Base-by-base conservation (phyloP, 1,140 invertebrate genomes). In the Carcinoscorpius rotundicauda region DNA sequence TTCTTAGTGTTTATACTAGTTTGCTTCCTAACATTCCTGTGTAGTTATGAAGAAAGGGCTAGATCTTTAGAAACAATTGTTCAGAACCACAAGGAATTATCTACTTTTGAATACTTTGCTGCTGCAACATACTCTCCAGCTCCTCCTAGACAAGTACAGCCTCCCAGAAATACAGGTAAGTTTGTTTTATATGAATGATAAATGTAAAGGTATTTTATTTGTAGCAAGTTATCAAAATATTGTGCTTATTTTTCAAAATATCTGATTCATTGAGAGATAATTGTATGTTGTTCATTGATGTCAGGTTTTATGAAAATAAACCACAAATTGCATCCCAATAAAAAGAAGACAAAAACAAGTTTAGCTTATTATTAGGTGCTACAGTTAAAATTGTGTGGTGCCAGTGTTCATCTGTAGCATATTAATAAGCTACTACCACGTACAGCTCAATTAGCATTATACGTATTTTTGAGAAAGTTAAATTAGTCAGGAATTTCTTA, bases 91-190 rank as follows among this genome's bases (percentile, higher is more conserved):
- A 91, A 90, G 76, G 87, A 89, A 73, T 83, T 85, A 56, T 87
- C 88, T 61, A 95, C 91, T 49, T 97, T 95, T 79, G 95, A 97
- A 79, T 87, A 92, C 62, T 94, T 94, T 76, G 85, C 89, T 66
- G 84, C 87, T 4, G 84, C 87, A 74, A 86, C 94, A 58, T 93
- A 88, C 76, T 87, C 86, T 69, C 91, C 91, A 4, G 82, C 87
- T 67, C 82, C 84, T 61, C 79, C 75, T 10, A 71, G 64, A 58
- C 11, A 56, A 63, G 50, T 52, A 29, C 29, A 29, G 29, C 29
- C 29, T 29, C 29, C 29, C 2, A 29, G 29, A n/a, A 57, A 61
- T 55, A 6, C 6, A 55, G 53, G 53, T 55, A 55, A 55, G n/a
- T 55, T 55, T 8, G 6, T 8, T n/a, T n/a, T 55, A 55, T 29